A percentile compares a stretch with the other conserved stretches of the same genome.
Evolutionary conservation across 2,888 invertebrate species (phyloP).

Genomic region (Eueremaeus valkanovi): DNA sequence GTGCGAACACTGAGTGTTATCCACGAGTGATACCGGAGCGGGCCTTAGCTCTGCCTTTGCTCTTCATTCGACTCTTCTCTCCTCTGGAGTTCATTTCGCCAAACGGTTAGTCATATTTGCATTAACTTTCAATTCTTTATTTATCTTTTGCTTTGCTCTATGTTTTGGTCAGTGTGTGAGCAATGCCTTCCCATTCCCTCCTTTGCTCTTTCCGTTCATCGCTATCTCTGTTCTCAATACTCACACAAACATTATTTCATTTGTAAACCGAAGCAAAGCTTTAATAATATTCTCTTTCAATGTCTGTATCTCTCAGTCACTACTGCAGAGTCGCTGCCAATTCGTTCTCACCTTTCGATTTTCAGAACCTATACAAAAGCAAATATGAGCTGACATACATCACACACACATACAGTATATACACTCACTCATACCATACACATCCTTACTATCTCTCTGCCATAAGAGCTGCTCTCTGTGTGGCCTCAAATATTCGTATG

Average conservation of each 20-base stretch:
- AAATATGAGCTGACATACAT: slow-evolving; percentile 30
- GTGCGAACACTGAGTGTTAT: not conserved
- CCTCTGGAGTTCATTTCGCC: not conserved
- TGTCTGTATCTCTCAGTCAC: not conserved
- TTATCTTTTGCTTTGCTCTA: slow-evolving; percentile 5
- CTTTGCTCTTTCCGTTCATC: not conserved
- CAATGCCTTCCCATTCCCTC: slow-evolving; percentile 17
- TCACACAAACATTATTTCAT: not conserved
- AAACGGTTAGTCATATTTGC: slow-evolving; percentile 31
- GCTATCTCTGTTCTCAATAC: not conserved
- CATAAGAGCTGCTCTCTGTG: slow-evolving; percentile 26
- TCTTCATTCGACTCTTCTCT: not conserved
- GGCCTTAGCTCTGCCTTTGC: too few relatives aligned
- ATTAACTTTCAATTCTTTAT: slow-evolving; percentile 29
- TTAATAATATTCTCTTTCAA: too few relatives aligned
- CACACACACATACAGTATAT: slow-evolving; percentile 16
- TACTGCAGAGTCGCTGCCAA: not conserved
- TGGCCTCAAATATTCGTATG: slow-evolving; percentile 22
- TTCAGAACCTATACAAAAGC: slow-evolving; percentile 25
- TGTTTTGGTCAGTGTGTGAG: slow-evolving; percentile 27
- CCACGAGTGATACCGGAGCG: not conserved
- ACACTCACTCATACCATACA: not conserved
- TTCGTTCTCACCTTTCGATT: slow-evolving; percentile 25
- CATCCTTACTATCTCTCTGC: not conserved
- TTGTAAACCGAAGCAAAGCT: not conserved